Base-by-base conservation (phyloP, 2,888 invertebrate genomes). In the Andrena hattorfiana region DNA sequence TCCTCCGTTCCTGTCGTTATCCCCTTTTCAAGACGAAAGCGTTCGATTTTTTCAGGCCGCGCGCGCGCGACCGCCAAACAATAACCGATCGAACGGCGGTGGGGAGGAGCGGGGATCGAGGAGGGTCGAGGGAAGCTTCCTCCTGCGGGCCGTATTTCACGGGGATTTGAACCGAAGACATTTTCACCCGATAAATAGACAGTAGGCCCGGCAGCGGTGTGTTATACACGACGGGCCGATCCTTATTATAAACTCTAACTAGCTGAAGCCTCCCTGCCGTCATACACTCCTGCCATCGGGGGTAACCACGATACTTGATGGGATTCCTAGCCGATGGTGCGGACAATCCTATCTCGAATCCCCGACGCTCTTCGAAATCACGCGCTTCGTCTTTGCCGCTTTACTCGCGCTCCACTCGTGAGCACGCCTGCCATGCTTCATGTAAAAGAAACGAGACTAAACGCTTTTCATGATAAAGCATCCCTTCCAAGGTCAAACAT, bases 231-330 rank as follows among this genome's bases (percentile, higher is more conserved):
- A 90, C 84, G 89, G 89, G 80, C 78, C 92, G 92, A 94, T 94
- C 94, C 94, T 94, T 94, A 94, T 94, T 94, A 94, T 93, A 94
- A 94, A 94, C 93, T 94, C 93, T 92, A 93, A 92, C 93, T 93
- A 92, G 92, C 92, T 92, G 88, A 85, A 84, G 87, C 88, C 83
- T 83, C 84, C 81, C 78, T 77, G 81, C 80, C 78, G 73, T 83
- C 85, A 81, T 83, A 81, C 73, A 89, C 91, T 89, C 85, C 51
- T 91, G 89, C 89, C 89, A 88, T 87, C 56, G 26, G 91, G 90
- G 91, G 89, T 90, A 89, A 91, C 92, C 88, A 92, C 91, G 93
- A 93, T 93, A 93, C 93, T 93, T 94, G 94, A 94, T 94, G 93
- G 94, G 94, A 94, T 94, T 94, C 90, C 93, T 94, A 93, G 92